A percentile compares a stretch with the other conserved stretches of the same genome.
These are phyloP conservation scores for Ptilonorhynchus violaceus DNA, from an alignment of 2,113 vertebrate species.

Conservation along the genomic window DNA sequence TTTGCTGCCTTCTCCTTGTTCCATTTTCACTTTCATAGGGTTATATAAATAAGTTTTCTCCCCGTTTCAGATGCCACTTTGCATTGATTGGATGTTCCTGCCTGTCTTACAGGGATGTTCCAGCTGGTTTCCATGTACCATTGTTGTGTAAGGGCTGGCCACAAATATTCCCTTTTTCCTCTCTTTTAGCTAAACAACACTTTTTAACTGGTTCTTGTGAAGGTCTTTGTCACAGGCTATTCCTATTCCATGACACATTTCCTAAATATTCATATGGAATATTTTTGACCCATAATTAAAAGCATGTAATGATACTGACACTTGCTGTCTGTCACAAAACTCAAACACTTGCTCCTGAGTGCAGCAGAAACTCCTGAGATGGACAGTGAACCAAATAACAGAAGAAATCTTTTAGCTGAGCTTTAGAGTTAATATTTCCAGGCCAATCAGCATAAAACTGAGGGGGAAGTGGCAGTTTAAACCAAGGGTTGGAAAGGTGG, in stretches of 20 bases:
- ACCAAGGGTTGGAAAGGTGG: background rate
- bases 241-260: background rate
- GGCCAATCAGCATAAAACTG: background rate
- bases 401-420: background rate
- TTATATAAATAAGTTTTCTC: background rate
- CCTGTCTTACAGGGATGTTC: background rate
- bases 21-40: background rate
- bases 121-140: slow-evolving; percentile 6
- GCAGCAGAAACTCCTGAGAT: background rate
- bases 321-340: background rate
- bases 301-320: background rate
- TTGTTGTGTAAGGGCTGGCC: slow-evolving; percentile 34
- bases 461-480: background rate
- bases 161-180: background rate
- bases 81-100: background rate
- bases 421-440: background rate
- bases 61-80: background rate
- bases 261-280: background rate
- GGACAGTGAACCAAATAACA: background rate
- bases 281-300: background rate
- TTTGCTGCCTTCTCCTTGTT: background rate
- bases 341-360: background rate
- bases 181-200: background rate
- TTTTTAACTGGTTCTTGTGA: background rate
- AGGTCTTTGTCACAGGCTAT: background rate